Percentiles rank a stretch among this genome's conserved stretches.
These are phyloP conservation scores for Galemys pyrenaicus DNA, from an alignment of 2,113 vertebrate species.

Conservation along the genomic window DNA sequence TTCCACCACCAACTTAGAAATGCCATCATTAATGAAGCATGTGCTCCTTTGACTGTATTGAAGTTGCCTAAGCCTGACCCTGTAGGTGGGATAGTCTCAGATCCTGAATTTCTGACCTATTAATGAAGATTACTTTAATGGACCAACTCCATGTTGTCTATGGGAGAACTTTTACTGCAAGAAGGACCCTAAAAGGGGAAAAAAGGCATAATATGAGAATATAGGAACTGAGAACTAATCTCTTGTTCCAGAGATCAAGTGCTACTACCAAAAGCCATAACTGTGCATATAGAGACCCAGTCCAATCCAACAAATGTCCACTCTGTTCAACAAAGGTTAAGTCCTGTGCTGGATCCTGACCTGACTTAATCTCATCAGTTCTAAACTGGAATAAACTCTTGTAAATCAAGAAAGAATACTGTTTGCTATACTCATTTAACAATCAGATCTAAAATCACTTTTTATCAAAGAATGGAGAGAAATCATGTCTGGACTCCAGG, in stretches of 20 bases:
- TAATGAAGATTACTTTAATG: not conserved
- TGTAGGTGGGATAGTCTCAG: not conserved
- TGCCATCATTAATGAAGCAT: not conserved
- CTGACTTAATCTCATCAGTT: not conserved
- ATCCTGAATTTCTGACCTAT: not conserved
- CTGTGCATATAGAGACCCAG: no score
- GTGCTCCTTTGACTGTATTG: not conserved
- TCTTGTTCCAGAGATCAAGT: not conserved
- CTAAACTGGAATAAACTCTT: not conserved
- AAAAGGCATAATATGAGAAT: not conserved
- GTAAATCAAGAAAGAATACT: not conserved
- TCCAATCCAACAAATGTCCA: not conserved
- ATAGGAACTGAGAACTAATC: not conserved
- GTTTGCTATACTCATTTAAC: not conserved
- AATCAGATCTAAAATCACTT: not conserved
- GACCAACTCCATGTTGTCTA: not conserved
- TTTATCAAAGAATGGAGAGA: not conserved
- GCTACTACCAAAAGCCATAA: not conserved
- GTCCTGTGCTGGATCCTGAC: no score
- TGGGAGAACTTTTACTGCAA: slow-evolving; percentile 14
- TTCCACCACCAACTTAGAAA: not conserved
- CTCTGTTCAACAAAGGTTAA: rapidly evolving
- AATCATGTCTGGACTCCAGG: not conserved
- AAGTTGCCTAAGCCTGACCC: not conserved
- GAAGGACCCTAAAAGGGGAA: not conserved